phyloP scores from a whole-genome alignment of 2,888 invertebrate genomes.

The Aricia artaxerxes region DNA sequence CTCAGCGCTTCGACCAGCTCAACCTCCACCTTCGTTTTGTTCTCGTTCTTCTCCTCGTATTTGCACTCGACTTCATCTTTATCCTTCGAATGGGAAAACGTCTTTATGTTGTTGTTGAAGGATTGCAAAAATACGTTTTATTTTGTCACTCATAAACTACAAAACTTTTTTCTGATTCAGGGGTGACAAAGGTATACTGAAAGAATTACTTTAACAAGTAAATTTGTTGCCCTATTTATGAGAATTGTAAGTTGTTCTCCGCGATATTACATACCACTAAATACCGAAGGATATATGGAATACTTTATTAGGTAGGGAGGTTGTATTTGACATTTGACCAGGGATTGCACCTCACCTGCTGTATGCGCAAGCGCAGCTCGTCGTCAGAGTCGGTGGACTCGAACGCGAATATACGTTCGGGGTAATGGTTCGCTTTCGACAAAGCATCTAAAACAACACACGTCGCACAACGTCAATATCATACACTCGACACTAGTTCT shows the following conservation, averaged over 20 bases:
- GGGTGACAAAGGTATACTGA: not conserved
- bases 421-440: conserved; percentile 78
- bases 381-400: conserved; percentile 75
- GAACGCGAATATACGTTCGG: conserved; percentile 77
- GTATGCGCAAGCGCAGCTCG: conserved; percentile 76
- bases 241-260: not conserved
- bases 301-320: too few species aligned
- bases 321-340: not conserved
- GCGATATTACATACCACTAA: not conserved
- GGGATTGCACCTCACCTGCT: conserved; percentile 59
- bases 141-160: not conserved
- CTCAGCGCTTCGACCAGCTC: conserved; percentile 62
- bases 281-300: not conserved
- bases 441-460: conserved; percentile 81
- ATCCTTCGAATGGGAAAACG: conserved; percentile 52
- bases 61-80: conserved; percentile 75
- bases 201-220: not conserved
- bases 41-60: conserved; percentile 76
- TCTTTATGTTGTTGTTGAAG: not conserved
- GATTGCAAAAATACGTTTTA: too few species aligned
- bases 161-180: not conserved
- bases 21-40: conserved; percentile 61
- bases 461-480: conserved; percentile 68
- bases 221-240: not conserved
- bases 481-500: conserved; percentile 41